These are phyloP conservation scores for Neoseiulus cucumeris DNA, from an alignment of 1,140 invertebrate species.

Conservation along the genomic window DNA sequence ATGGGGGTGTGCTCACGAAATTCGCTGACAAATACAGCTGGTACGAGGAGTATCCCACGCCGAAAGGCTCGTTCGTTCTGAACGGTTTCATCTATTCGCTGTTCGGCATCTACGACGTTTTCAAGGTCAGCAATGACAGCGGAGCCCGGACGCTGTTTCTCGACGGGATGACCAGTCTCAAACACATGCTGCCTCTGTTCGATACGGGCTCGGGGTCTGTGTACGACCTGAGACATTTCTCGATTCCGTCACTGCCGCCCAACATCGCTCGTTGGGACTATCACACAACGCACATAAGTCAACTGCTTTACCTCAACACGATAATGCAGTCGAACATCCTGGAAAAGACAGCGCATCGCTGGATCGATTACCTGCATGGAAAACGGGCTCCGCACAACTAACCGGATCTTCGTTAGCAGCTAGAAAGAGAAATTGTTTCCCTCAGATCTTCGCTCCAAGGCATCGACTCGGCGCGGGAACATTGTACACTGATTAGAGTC, in stretches of 20 bases:
- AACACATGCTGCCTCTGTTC: conserved; percentile 68
- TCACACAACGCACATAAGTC: conserved; percentile 92
- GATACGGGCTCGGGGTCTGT: conserved; percentile 90
- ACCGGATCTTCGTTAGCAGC: neutral
- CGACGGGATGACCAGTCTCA: conserved; percentile 67
- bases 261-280: conserved; percentile 84
- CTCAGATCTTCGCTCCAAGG: too few relatives aligned
- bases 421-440: too few relatives aligned
- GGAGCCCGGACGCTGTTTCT: conserved; percentile 55
- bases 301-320: conserved; percentile 66
- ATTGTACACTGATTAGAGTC: too few relatives aligned
- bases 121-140: conserved; percentile 24
- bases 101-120: conserved; percentile 73
- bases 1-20: conserved; percentile 57
- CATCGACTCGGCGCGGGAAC: too few relatives aligned
- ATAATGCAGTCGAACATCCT: conserved; percentile 59
- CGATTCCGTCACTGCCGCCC: conserved; percentile 55
- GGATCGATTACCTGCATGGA: conserved; percentile 91
- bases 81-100: conserved; percentile 98
- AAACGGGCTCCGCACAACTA: conserved; percentile 74
- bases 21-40: conserved; percentile 61
- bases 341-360: conserved; percentile 66
- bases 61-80: conserved; percentile 78
- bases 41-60: conserved; percentile 98
- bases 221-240: conserved; percentile 86